A percentile compares a stretch with the other conserved stretches of the same genome.
These are phyloP conservation scores for Epinephelus coioides DNA, from an alignment of 2,797 vertebrate genomes.

Conservation along the genomic window DNA sequence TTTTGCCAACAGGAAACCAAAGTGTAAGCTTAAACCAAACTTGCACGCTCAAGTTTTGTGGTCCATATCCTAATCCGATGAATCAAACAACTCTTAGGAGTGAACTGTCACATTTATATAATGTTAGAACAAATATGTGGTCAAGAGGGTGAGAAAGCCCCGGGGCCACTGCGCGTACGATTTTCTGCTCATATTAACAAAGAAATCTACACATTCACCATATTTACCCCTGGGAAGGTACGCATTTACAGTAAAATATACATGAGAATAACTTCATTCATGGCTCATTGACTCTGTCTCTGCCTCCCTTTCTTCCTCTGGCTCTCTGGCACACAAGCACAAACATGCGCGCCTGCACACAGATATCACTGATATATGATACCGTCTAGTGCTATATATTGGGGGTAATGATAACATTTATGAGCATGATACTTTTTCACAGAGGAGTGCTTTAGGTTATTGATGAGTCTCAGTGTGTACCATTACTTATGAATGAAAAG, in stretches of 20 bases:
- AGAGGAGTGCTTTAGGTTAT: conserved; percentile 78
- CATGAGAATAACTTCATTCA: conserved; percentile 54
- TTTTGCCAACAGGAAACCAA: background rate
- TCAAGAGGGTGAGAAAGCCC: conserved; percentile 22
- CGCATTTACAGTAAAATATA: conserved; percentile 58
- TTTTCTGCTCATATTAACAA: conserved; percentile 49
- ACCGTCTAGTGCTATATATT: conserved; percentile 57
- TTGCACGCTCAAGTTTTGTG: background rate
- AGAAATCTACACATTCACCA: conserved; percentile 34
- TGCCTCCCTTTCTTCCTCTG: conserved; percentile 17
- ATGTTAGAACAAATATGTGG: conserved; percentile 11
- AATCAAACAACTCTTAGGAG: conserved; percentile 10
- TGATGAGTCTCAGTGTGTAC: conserved; percentile 81
- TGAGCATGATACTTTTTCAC: conserved; percentile 78
- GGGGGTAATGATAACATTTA: conserved; percentile 83
- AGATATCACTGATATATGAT: conserved; percentile 63
- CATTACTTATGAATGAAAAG: conserved; percentile 87
- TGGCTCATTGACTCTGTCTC: conserved; percentile 39
- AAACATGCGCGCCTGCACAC: conserved; percentile 41
- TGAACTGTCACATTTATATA: conserved; percentile 18
- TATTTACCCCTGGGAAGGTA: conserved; percentile 27
- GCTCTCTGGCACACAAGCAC: conserved; percentile 37
- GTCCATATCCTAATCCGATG: conserved; percentile 8
- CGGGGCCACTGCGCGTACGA: background rate
- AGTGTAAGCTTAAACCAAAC: background rate